These are phyloP conservation scores for Chondrosia reniformis DNA, from an alignment of 37 sponge, comb jelly and placozoan species.

Conservation along the genomic window DNA sequence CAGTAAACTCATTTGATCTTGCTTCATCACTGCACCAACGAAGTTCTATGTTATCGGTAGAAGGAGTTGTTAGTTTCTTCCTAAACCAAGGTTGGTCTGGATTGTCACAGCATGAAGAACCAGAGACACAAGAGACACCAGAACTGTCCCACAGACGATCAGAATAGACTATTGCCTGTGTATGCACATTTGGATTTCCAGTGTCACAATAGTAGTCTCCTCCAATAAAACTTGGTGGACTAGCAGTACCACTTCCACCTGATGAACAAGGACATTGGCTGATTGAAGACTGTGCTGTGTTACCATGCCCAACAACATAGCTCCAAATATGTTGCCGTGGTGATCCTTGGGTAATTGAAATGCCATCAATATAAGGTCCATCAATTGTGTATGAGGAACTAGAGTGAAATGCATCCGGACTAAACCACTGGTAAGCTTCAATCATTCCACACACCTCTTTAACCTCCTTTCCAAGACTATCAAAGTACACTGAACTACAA, in stretches of 20 bases:
- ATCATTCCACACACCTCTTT: conserved; percentile 6
- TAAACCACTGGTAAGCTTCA: not conserved
- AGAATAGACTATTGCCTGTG: not conserved
- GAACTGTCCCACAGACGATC: not conserved
- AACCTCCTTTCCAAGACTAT: not conserved
- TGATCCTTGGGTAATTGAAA: not conserved
- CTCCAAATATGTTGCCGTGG: not conserved
- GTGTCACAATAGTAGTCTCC: conserved; percentile 8
- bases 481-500: conserved; percentile 12
- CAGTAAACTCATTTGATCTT: too few relatives aligned
- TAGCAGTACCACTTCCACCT: not conserved
- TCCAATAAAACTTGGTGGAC: not conserved
- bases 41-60: conserved; percentile 6
- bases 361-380: not conserved
- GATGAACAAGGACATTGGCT: conserved; percentile 2
- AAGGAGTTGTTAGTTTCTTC: not conserved
- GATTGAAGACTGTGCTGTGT: not conserved
- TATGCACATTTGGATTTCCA: not conserved
- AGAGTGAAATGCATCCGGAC: not conserved
- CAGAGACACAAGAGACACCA: not conserved
- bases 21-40: not conserved
- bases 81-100: conserved; percentile 23
- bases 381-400: not conserved
- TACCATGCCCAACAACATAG: not conserved
- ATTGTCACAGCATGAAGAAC: conserved; percentile 1